Evolutionary conservation across 2,888 invertebrate genomes (phyloP).

Genomic region (Apamea crenata): DNA sequence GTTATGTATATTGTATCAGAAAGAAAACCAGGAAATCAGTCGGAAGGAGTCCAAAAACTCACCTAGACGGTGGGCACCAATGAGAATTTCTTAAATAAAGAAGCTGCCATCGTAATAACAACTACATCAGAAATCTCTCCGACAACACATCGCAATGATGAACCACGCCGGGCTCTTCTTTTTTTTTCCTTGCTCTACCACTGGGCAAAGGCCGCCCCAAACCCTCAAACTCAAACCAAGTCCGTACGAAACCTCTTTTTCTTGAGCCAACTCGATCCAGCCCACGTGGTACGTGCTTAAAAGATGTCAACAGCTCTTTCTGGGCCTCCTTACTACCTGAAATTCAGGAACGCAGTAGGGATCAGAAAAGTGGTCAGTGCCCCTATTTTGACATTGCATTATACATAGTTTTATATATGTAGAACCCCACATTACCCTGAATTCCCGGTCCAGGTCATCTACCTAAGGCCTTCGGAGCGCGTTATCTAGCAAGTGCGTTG

Average conservation of each 20-base stretch:
- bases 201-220: no score
- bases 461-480: background rate
- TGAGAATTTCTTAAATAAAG: background rate
- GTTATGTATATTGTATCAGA: background rate
- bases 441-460: background rate
- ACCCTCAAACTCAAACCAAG: no score
- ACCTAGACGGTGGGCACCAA: background rate
- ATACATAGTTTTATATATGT: background rate
- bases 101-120: background rate
- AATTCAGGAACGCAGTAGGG: background rate
- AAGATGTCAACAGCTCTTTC: background rate
- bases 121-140: background rate
- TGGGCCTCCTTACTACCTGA: background rate
- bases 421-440: background rate
- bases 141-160: background rate
- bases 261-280: background rate
- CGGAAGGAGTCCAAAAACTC: background rate
- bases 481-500: conserved; percentile 18
- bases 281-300: background rate
- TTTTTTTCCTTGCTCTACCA: background rate
- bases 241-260: background rate
- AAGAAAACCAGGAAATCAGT: background rate
- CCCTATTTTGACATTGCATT: background rate
- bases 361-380: background rate
- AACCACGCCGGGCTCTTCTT: no score